Conservation (phyloP, 2,113 vertebrate genomes). For the Saccopteryx leptura region DNA sequence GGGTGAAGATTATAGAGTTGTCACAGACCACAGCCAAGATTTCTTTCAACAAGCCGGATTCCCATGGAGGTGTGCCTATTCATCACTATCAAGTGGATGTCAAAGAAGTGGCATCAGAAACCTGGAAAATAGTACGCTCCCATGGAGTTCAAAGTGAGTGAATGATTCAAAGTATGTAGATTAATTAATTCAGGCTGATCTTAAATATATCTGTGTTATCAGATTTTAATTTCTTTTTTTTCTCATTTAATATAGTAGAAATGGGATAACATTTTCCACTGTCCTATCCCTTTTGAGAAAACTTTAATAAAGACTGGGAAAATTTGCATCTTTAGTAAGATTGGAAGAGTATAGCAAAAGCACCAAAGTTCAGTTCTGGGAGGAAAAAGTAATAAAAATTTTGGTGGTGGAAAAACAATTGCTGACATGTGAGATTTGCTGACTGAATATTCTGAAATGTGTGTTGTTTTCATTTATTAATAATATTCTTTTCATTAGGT, state of each 20-base stretch:
- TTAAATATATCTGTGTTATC: background rate
- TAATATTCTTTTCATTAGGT: background rate
- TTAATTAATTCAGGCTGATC: background rate
- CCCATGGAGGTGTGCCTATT: conserved; percentile 98
- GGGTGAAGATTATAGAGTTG: conserved; percentile 93
- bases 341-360: background rate
- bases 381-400: background rate
- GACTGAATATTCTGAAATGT: background rate
- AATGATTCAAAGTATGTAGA: background rate
- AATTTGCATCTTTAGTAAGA: background rate
- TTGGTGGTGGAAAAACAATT: background rate
- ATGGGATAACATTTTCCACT: background rate
- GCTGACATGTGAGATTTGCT: background rate
- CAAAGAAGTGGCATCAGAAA: conserved; percentile 94
- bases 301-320: background rate
- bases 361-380: background rate
- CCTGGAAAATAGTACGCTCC: conserved; percentile 97
- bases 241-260: background rate
- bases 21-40: conserved; percentile 96
- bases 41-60: conserved; percentile 97
- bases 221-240: background rate
- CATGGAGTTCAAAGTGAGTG: conserved; percentile 98
- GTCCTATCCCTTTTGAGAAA: background rate
- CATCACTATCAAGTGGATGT: conserved; percentile 97
- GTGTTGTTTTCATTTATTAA: background rate